Evolutionary conservation across 64 coral and sea anemone species (phyloP).

Genomic region (Stichodactyla mertensii): DNA sequence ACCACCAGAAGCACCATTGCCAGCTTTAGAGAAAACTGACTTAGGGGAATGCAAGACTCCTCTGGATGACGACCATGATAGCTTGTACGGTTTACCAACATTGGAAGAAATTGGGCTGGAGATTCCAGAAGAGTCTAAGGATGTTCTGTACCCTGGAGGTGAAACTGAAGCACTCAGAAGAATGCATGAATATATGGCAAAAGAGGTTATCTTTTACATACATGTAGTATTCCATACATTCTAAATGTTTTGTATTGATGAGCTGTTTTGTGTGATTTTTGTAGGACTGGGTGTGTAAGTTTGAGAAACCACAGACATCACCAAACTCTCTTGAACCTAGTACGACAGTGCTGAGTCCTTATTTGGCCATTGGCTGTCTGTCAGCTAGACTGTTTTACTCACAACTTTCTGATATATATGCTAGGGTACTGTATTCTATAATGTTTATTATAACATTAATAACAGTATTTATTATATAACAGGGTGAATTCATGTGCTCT

Average conservation of each 20-base stretch:
- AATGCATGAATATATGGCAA: slow-evolving; percentile 43
- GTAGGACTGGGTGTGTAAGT: slow-evolving; percentile 57
- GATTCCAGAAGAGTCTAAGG: slow-evolving; percentile 32
- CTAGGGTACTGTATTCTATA: slow-evolving; percentile 9
- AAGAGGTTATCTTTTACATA: slow-evolving; percentile 18
- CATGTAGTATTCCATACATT: neutral
- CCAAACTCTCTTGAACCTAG: slow-evolving; percentile 72
- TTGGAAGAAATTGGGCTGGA: slow-evolving; percentile 40
- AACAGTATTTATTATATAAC: too few relatives aligned
- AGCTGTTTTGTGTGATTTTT: neutral
- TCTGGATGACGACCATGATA: neutral
- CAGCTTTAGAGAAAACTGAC: slow-evolving; percentile 15
- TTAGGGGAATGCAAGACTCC: slow-evolving; percentile 33
- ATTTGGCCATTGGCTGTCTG: slow-evolving; percentile 66
- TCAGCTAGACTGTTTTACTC: slow-evolving; percentile 70
- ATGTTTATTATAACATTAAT: neutral
- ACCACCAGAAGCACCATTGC: slow-evolving; percentile 33
- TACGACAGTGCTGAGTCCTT: slow-evolving; percentile 75
- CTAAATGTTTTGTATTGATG: neutral
- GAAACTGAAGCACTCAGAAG: slow-evolving; percentile 50
- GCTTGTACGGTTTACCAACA: slow-evolving; percentile 26
- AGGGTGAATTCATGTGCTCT: too few relatives aligned
- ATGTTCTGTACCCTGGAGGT: slow-evolving; percentile 46
- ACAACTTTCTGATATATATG: slow-evolving; percentile 54
- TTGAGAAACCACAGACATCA: slow-evolving; percentile 78